phyloP scores from a whole-genome alignment of 2,888 invertebrate genomes.

The Pyrocoelia pectoralis region DNA sequence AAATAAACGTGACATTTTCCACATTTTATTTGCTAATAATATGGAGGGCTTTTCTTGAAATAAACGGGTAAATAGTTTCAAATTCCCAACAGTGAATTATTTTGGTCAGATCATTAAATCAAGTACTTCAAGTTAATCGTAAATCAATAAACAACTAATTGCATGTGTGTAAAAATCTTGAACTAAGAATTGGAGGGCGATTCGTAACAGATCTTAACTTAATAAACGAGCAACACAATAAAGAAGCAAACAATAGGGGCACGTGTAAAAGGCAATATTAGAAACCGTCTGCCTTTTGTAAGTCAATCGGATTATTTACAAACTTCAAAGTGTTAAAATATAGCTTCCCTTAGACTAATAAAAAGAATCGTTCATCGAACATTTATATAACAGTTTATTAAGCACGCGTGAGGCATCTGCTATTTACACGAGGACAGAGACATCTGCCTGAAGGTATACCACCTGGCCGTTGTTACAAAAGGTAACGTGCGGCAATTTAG shows the following conservation, averaged over 20 bases:
- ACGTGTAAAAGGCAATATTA: not conserved
- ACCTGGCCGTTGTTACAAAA: constrained; percentile 29
- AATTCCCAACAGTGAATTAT: too few species aligned
- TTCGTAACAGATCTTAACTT: too few species aligned
- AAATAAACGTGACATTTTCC: too few species aligned
- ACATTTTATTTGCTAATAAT: too few species aligned
- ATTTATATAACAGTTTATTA: constrained; percentile 33
- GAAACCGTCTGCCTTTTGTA: not conserved
- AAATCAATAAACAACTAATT: too few species aligned
- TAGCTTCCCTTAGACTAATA: constrained; percentile 10
- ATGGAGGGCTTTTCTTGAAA: too few species aligned
- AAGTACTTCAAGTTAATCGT: too few species aligned
- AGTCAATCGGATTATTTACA: constrained; percentile 8
- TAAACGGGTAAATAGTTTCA: too few species aligned
- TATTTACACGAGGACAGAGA: constrained; percentile 25
- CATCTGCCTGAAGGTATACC: constrained; percentile 32
- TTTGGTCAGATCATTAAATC: too few species aligned
- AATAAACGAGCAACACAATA: too few species aligned
- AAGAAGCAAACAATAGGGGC: not conserved
- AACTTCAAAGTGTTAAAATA: constrained; percentile 15
- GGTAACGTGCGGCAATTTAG: not conserved
- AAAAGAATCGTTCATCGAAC: constrained; percentile 24
- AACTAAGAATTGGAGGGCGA: too few species aligned
- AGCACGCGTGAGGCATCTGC: constrained; percentile 30
- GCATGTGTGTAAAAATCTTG: too few species aligned